These are phyloP conservation scores for Heliocidaris tuberculata DNA, from an alignment of 35 echinoderm and acorn worm genomes.

Conservation along the genomic window DNA sequence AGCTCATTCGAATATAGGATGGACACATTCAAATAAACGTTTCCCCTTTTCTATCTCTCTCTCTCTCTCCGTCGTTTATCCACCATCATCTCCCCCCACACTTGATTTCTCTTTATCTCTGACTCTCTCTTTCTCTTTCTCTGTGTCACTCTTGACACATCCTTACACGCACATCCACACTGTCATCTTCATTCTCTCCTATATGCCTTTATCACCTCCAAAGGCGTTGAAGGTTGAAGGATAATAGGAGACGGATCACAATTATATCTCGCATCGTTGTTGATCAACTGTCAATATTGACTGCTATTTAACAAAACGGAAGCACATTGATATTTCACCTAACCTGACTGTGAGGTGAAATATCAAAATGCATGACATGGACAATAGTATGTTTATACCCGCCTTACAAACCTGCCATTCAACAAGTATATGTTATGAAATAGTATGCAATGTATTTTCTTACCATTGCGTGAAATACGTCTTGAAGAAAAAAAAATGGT, in stretches of 20 bases:
- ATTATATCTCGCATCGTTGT: not conserved
- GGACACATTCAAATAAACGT: too few relatives aligned
- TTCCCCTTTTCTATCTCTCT: too few relatives aligned
- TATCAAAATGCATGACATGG: not conserved
- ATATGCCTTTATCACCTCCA: not conserved
- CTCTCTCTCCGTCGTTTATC: too few relatives aligned
- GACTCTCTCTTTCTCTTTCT: too few relatives aligned
- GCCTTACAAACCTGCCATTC: not conserved
- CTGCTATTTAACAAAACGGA: constrained; percentile 1
- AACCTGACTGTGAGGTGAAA: not conserved
- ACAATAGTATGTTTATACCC: not conserved
- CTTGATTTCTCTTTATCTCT: too few relatives aligned
- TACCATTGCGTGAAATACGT: not conserved
- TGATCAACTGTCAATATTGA: constrained; percentile 17
- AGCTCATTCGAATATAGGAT: too few relatives aligned
- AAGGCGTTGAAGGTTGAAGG: not conserved
- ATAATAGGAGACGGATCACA: not conserved
- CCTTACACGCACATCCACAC: not conserved
- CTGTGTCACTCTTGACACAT: not conserved
- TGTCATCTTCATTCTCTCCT: not conserved
- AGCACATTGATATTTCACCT: not conserved
- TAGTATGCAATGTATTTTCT: not conserved
- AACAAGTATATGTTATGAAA: not conserved
- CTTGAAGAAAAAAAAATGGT: not conserved
- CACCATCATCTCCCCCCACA: too few relatives aligned